Evolutionary conservation across 2,113 vertebrate species (phyloP).

Genomic region (Lagopus muta): DNA sequence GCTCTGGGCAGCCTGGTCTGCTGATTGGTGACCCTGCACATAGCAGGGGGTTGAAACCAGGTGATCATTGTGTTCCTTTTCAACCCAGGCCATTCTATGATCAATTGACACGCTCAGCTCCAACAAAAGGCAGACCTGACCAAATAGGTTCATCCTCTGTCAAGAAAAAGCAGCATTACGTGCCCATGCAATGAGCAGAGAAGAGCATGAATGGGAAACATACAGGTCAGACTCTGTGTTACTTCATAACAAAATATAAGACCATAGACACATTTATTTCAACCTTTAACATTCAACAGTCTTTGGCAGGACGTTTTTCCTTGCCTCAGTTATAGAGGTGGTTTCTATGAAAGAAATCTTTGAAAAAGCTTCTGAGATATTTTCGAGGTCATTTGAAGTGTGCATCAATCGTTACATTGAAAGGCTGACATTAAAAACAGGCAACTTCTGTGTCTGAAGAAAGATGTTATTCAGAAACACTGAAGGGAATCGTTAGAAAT

Average conservation of each 20-base stretch:
- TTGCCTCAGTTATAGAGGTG: not conserved
- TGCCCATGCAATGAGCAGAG: not conserved
- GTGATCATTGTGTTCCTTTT: too few species aligned
- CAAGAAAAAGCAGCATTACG: accelerated
- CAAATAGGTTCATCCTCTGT: not conserved
- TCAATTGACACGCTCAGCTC: not conserved
- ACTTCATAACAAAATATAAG: not conserved
- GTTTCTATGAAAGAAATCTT: not conserved
- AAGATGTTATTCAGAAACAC: slow-evolving; percentile 31
- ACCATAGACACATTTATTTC: not conserved
- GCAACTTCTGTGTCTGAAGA: slow-evolving; percentile 33
- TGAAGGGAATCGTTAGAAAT: slow-evolving; percentile 53
- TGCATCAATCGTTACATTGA: slow-evolving; percentile 38
- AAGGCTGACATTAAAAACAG: slow-evolving; percentile 41
- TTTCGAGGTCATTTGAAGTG: not conserved
- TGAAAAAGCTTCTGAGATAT: not conserved
- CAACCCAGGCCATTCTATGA: too few species aligned
- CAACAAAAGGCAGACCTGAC: not conserved
- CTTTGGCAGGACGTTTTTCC: not conserved
- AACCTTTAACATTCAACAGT: not conserved
- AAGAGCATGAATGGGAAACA: not conserved
- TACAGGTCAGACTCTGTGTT: accelerated
- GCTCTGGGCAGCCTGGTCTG: too few species aligned
- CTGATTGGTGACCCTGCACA: too few species aligned
- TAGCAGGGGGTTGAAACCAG: too few species aligned